Percentiles rank a stretch among this genome's conserved stretches.
phyloP scores from a whole-genome alignment of 1,140 invertebrate species.

The Pachypeltis micranthus region DNA sequence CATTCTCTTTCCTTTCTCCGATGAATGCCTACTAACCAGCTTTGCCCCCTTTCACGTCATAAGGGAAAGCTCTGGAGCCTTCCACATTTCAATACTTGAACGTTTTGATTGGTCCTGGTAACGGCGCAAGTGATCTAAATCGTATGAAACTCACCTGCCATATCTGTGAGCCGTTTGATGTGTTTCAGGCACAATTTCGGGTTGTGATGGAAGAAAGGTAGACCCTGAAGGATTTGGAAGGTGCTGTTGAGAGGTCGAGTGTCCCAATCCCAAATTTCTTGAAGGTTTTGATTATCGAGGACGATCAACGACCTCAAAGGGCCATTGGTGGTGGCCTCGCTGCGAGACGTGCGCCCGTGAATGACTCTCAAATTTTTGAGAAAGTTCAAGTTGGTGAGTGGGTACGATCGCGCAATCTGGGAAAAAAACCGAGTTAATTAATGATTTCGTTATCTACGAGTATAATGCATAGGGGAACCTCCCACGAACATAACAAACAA shows the following conservation, averaged over 20 bases:
- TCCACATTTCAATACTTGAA: too few relatives aligned
- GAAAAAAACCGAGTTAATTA: too few relatives aligned
- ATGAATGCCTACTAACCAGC: too few relatives aligned
- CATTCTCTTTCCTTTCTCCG: too few relatives aligned
- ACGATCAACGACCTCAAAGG: slow-evolving; percentile 55
- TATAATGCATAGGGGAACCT: too few relatives aligned
- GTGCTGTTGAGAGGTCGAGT: slow-evolving; percentile 36
- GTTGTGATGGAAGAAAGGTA: slow-evolving; percentile 85
- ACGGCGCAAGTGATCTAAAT: too few relatives aligned
- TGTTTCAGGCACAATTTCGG: slow-evolving; percentile 77
- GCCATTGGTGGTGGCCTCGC: background rate
- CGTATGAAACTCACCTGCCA: slow-evolving; percentile 34
- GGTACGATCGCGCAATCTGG: slow-evolving; percentile 47
- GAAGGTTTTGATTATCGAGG: slow-evolving; percentile 83
- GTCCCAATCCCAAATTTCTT: slow-evolving; percentile 70
- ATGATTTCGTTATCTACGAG: too few relatives aligned
- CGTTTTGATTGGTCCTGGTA: too few relatives aligned
- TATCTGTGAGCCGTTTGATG: slow-evolving; percentile 51
- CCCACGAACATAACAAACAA: too few relatives aligned
- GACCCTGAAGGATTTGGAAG: slow-evolving; percentile 44
- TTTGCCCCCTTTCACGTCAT: too few relatives aligned
- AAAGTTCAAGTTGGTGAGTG: slow-evolving; percentile 72
- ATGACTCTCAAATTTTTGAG: slow-evolving; percentile 64
- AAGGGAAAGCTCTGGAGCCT: too few relatives aligned
- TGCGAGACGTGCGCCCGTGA: slow-evolving; percentile 36